phyloP scores from a whole-genome alignment of 2,888 invertebrate genomes.

The Fragum fragum region DNA sequence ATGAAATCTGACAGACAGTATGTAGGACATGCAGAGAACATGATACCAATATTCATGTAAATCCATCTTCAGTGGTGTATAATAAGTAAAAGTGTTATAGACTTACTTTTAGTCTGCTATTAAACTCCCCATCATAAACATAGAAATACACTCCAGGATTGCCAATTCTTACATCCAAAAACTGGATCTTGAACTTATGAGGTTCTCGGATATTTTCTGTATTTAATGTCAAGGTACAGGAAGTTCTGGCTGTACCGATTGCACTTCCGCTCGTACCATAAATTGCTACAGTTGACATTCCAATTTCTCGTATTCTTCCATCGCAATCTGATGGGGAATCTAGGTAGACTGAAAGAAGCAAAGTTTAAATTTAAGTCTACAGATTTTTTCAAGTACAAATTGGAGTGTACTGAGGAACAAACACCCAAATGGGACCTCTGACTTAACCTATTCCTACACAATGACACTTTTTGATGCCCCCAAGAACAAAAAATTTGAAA shows the following conservation, averaged over 20 bases:
- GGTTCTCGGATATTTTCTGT: slow-evolving; percentile 59
- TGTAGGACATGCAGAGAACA: no score
- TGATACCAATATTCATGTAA: no score
- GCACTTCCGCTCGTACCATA: slow-evolving; percentile 33
- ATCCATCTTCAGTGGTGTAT: no score
- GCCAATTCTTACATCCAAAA: slow-evolving; percentile 47
- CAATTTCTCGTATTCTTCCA: slow-evolving; percentile 52
- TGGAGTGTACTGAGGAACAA: no score
- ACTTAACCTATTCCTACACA: no score
- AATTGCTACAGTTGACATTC: slow-evolving; percentile 45
- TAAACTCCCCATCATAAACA: slow-evolving; percentile 72
- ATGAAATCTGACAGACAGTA: no score
- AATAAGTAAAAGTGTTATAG: no score
- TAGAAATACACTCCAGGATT: slow-evolving; percentile 63
- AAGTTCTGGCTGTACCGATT: slow-evolving; percentile 41
- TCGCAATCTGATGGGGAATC: slow-evolving; percentile 53
- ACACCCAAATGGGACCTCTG: no score
- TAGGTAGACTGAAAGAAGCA: slow-evolving; percentile 50
- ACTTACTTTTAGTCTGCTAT: slow-evolving; percentile 25
- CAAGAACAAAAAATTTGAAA: no score
- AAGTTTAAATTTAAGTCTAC: no score
- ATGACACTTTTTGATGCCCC: no score
- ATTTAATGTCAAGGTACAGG: slow-evolving; percentile 55
- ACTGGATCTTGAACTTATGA: slow-evolving; percentile 56
- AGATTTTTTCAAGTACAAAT: no score